phyloP scores from a whole-genome alignment of 64 coral and sea anemone genomes.

The Anthopleura sola region DNA sequence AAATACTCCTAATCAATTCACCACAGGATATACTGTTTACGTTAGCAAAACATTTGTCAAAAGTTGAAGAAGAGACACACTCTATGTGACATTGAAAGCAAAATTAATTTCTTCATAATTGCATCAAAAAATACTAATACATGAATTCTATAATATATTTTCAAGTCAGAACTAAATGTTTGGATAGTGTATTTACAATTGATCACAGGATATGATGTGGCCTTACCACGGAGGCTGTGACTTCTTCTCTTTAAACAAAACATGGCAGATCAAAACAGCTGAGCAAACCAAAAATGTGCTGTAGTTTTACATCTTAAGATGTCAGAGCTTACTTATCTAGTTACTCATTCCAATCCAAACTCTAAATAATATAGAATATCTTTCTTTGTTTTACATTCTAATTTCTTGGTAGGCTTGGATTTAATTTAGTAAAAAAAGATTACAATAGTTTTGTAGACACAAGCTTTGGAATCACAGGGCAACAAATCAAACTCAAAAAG shows the following conservation, averaged over 20 bases:
- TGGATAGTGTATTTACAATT: neutral
- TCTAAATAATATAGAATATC: neutral
- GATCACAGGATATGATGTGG: slow-evolving; percentile 7
- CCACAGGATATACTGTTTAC: neutral
- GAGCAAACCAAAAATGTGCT: neutral
- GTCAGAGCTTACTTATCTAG: neutral
- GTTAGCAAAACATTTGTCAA: neutral
- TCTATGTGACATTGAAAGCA: neutral
- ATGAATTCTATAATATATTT: neutral
- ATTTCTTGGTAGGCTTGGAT: neutral
- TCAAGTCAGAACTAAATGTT: neutral
- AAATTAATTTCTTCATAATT: neutral
- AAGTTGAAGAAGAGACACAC: neutral
- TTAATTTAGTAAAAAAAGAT: neutral
- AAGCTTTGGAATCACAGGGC: slow-evolving; percentile 7
- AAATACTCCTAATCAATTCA: neutral
- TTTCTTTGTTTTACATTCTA: neutral
- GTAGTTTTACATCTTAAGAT: neutral
- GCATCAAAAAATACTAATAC: neutral
- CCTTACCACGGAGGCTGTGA: neutral
- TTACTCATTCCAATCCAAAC: neutral
- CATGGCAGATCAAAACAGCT: slow-evolving; percentile 14
- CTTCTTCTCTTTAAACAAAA: slow-evolving; percentile 27
- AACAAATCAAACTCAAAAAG: neutral
- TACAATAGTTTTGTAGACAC: neutral